Evolutionary conservation across 2,797 vertebrate species (phyloP).

Genomic region (Coendou prehensilis): DNA sequence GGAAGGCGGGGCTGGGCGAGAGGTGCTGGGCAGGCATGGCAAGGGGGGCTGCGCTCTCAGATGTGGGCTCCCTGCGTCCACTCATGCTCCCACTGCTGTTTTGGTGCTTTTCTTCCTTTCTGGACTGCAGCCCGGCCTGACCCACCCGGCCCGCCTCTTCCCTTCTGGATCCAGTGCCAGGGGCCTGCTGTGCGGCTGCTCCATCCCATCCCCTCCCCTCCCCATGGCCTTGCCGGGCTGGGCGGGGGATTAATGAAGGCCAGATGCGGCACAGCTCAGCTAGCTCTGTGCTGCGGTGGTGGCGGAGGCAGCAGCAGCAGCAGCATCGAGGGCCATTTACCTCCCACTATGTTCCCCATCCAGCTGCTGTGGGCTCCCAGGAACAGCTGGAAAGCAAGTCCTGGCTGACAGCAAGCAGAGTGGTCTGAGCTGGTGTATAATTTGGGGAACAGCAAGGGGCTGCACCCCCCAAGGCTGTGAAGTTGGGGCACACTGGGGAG

Average conservation of each 20-base stretch:
- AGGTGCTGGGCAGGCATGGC: background rate
- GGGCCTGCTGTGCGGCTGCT: background rate
- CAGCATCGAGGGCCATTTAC: slow-evolving; percentile 48
- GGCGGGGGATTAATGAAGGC: slow-evolving; percentile 67
- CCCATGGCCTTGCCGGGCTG: background rate
- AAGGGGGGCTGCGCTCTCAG: background rate
- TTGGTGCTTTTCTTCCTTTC: slow-evolving; percentile 63
- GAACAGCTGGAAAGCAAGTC: slow-evolving; percentile 77
- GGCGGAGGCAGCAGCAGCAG: background rate
- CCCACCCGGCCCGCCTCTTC: slow-evolving; percentile 37
- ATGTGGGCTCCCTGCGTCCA: slow-evolving; percentile 62
- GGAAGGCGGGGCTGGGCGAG: slow-evolving; percentile 22
- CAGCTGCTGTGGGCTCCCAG: slow-evolving; percentile 63
- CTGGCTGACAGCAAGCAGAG: background rate
- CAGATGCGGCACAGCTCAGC: slow-evolving; percentile 65
- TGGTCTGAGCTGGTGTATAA: background rate
- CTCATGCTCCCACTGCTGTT: background rate
- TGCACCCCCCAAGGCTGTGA: too few relatives aligned
- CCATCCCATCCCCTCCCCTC: background rate
- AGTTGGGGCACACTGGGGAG: too few relatives aligned
- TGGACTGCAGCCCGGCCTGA: slow-evolving; percentile 60
- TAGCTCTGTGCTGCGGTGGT: slow-evolving; percentile 19
- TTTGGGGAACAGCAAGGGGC: background rate
- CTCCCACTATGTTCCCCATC: slow-evolving; percentile 66
- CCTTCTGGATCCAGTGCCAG: slow-evolving; percentile 54